phyloP scores from a whole-genome alignment of 2,797 vertebrate species.

The Lepidocolaptes lacrymiger region DNA sequence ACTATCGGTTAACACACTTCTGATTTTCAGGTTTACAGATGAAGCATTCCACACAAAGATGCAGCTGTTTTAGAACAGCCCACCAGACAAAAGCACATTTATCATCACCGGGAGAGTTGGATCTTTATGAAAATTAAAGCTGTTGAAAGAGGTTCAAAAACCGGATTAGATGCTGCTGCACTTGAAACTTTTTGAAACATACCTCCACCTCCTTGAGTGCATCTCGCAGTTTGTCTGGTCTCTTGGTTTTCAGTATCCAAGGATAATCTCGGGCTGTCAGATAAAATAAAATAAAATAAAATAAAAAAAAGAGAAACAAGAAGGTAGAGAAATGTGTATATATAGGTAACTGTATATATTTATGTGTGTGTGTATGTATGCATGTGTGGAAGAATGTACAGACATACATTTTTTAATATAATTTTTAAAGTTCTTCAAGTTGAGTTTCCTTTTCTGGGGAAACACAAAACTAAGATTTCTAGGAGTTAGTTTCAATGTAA shows the following conservation, averaged over 20 bases:
- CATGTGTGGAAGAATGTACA: fast-evolving
- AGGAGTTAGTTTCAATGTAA: background rate
- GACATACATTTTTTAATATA: background rate
- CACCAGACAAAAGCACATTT: constrained; percentile 77
- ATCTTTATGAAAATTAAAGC: constrained; percentile 93
- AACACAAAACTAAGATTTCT: constrained; percentile 8
- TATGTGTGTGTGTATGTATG: fast-evolving
- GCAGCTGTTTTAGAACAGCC: constrained; percentile 85
- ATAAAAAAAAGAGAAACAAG: constrained; percentile 22
- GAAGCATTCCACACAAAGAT: constrained; percentile 87
- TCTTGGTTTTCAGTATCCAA: constrained; percentile 90
- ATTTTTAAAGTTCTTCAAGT: background rate
- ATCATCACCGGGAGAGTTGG: constrained; percentile 80
- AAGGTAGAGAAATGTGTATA: background rate
- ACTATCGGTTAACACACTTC: constrained; percentile 79
- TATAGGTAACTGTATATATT: background rate
- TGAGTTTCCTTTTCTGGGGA: background rate
- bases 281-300: constrained; percentile 61
- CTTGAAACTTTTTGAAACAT: constrained; percentile 85
- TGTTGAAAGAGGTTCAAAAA: constrained; percentile 88
- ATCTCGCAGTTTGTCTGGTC: constrained; percentile 91
- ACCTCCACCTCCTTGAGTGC: constrained; percentile 94
- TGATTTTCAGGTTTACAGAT: constrained; percentile 74
- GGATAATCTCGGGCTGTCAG: constrained; percentile 87
- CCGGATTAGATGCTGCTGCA: constrained; percentile 87